Conservation (phyloP, 2,888 invertebrate genomes). For the Leptinotarsa peninsularis region DNA sequence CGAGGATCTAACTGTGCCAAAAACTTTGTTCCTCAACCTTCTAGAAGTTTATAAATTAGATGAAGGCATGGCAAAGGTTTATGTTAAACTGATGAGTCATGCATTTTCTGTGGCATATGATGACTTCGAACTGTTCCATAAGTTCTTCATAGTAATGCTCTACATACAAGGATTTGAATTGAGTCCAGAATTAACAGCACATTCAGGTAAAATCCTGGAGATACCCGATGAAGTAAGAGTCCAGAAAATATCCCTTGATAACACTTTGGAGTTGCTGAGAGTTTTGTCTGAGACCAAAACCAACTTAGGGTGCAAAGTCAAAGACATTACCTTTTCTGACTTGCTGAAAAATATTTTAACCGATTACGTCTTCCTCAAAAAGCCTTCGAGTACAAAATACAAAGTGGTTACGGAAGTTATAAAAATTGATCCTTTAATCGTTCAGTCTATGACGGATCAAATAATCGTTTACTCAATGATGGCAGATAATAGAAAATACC, state of each 20-base stretch:
- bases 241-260: slow-evolving; percentile 48
- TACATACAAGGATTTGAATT: slow-evolving; percentile 57
- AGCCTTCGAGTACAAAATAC: slow-evolving; percentile 52
- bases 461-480: slow-evolving; percentile 57
- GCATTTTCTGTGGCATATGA: slow-evolving; percentile 51
- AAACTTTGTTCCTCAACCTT: slow-evolving; percentile 52
- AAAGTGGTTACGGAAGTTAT: slow-evolving; percentile 56
- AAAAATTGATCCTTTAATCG: slow-evolving; percentile 59
- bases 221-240: not conserved
- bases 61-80: slow-evolving; percentile 34
- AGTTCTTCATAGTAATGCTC: slow-evolving; percentile 54
- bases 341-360: slow-evolving; percentile 56
- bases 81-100: slow-evolving; percentile 56
- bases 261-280: slow-evolving; percentile 50
- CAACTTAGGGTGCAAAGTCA: slow-evolving; percentile 49
- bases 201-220: slow-evolving; percentile 28
- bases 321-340: slow-evolving; percentile 52
- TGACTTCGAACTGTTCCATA: slow-evolving; percentile 52
- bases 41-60: slow-evolving; percentile 34
- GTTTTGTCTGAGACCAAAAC: slow-evolving; percentile 48
- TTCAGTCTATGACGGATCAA: slow-evolving; percentile 55
- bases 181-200: slow-evolving; percentile 46
- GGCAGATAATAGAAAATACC: slow-evolving; percentile 46
- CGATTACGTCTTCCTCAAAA: slow-evolving; percentile 51
- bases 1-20: slow-evolving; percentile 44